Base-by-base conservation (phyloP, 2,113 vertebrate species). In the Laterallus jamaicensis region DNA sequence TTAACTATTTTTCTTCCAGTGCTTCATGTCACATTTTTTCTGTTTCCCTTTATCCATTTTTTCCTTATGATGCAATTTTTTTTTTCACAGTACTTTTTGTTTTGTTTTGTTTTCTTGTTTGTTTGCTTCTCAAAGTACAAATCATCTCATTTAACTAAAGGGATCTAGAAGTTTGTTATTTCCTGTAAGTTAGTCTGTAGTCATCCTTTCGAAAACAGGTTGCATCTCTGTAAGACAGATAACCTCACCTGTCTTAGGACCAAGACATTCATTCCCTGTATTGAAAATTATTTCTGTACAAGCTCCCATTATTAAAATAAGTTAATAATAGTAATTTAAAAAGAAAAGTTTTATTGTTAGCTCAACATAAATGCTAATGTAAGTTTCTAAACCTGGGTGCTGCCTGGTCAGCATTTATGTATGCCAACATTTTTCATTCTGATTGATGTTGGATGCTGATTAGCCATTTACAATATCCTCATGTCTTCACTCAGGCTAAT, bases 391-490 rank as follows among this genome's bases (percentile, higher is more conserved):
- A 95, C 16, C 37, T 81, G 47, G 31, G 22, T 88, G n/a, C 22
- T 83, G 60, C 74, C 47, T 91, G 40, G 60, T 90, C 82, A 94
- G 76, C 73, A 24, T 71, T 78, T 92, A 64, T 39, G 17, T 75
- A 47, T 32, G 39, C 42, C 86, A 95, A 39, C 32, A 89, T 58
- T 56, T 92, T 56, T 86, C 22, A 82, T 91, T 92, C 49, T 95
- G 60, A 81, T 81, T 83, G 82, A 91, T 88, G 69, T 14, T 84
- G 54, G 60, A 71, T 78, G 81, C 40, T 92, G 81, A 89, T 91
- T 71, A 93, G 68, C 66, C 73, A 58, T 88, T 95, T 92, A 64
- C 47, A 84, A 60, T 62, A 86, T 58, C 35, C 35, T 91, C 24
- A 6, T 71, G 69, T 82, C 86, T 91, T 90, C 73, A 44, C 75